Evolutionary conservation across 2,888 invertebrate species (phyloP).

Genomic region (Hirtodrosophila histrioides): DNA sequence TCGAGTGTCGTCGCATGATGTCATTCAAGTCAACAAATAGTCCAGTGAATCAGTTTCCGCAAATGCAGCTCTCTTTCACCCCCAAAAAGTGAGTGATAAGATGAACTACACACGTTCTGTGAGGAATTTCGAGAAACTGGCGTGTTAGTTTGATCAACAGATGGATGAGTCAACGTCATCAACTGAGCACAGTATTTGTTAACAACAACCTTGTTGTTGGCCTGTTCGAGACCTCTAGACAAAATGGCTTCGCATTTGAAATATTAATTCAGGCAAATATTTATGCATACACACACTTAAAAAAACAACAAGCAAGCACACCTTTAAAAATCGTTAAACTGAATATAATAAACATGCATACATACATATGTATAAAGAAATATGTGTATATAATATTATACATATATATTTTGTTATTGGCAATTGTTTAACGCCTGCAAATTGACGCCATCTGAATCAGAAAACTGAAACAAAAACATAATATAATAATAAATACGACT

Average conservation of each 20-base stretch:
- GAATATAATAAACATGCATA: slow-evolving; percentile 2
- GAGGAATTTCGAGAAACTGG: slow-evolving; percentile 9
- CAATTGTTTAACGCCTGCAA: slow-evolving; percentile 8
- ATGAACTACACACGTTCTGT: not conserved
- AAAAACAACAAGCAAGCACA: slow-evolving; percentile 16
- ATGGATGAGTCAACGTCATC: slow-evolving; percentile 37
- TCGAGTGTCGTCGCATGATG: slow-evolving; percentile 13
- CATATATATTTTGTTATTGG: too few species aligned
- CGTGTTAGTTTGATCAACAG: slow-evolving; percentile 16
- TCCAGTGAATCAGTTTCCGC: slow-evolving; percentile 10
- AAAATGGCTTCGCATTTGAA: slow-evolving; percentile 32
- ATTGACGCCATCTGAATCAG: slow-evolving; percentile 32
- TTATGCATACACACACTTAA: slow-evolving; percentile 25
- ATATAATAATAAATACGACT: slow-evolving; percentile 32
- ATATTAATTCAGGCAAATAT: slow-evolving; percentile 52
- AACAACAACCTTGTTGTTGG: slow-evolving; percentile 9
- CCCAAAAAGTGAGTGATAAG: not conserved
- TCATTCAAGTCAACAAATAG: slow-evolving; percentile 7
- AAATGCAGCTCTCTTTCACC: not conserved
- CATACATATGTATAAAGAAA: too few species aligned
- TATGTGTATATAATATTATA: slow-evolving; percentile 2
- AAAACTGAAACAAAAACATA: slow-evolving; percentile 24
- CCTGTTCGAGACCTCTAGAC: slow-evolving; percentile 19
- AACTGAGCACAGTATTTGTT: not conserved
- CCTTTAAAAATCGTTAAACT: slow-evolving; percentile 22